Conservation (phyloP, 2,113 vertebrate species). For the Carassius auratus region DNA sequence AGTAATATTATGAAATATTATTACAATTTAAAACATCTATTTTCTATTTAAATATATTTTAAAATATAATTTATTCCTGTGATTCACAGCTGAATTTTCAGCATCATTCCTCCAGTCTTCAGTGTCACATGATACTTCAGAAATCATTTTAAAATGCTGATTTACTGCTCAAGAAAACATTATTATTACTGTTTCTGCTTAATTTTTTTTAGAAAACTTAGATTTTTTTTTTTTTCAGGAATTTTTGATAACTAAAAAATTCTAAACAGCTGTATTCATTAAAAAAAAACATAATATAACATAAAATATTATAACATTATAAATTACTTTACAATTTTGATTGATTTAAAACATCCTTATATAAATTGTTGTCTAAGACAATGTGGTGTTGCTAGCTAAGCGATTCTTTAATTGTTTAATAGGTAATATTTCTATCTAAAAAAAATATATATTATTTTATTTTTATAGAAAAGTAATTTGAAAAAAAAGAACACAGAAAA, state of each 20-base stretch:
- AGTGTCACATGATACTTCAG: neutral
- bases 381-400: too few species aligned
- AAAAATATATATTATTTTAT: too few species aligned
- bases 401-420: too few species aligned
- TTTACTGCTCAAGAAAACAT: neutral
- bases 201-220: neutral
- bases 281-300: too few species aligned
- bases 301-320: neutral
- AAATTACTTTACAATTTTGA: neutral
- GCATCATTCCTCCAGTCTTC: neutral
- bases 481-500: too few species aligned
- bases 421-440: too few species aligned
- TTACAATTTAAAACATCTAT: too few species aligned
- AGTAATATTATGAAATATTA: too few species aligned
- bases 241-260: neutral
- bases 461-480: too few species aligned
- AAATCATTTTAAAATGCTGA: neutral
- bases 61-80: neutral
- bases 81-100: neutral
- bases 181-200: neutral
- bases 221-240: neutral
- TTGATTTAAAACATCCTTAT: neutral
- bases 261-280: too few species aligned
- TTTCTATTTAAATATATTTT: too few species aligned
- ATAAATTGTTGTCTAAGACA: too few species aligned